These are phyloP conservation scores for Dreissena polymorpha DNA, from an alignment of 1,140 invertebrate species.

Conservation along the genomic window DNA sequence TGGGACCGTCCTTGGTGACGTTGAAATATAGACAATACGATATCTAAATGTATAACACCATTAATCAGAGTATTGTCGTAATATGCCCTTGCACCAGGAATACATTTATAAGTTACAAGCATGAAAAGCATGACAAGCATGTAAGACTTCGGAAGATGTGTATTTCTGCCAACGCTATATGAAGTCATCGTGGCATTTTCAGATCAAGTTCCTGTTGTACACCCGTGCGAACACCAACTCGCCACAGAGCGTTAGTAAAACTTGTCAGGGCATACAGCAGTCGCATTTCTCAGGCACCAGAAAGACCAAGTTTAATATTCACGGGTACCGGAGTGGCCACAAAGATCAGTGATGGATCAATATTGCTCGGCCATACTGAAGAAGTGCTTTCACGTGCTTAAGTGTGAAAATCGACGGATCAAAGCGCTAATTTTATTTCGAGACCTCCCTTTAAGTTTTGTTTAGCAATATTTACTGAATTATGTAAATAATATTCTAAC, in stretches of 20 bases:
- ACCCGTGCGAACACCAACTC: slow-evolving; percentile 53
- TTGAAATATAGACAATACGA: too few species aligned
- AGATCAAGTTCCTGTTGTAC: slow-evolving; percentile 57
- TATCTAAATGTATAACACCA: too few species aligned
- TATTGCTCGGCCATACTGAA: slow-evolving; percentile 90
- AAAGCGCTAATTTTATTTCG: not conserved
- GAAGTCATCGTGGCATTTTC: not conserved
- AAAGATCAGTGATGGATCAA: slow-evolving; percentile 94
- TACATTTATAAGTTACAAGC: too few species aligned
- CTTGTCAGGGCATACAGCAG: slow-evolving; percentile 70
- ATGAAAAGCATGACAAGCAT: not conserved
- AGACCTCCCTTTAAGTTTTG: not conserved
- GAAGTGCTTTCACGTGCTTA: not conserved
- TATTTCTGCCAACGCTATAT: not conserved
- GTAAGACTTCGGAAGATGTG: not conserved
- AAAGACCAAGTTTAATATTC: slow-evolving; percentile 90
- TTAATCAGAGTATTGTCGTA: too few species aligned
- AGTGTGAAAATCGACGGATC: not conserved
- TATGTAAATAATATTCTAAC: too few species aligned
- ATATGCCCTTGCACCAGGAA: too few species aligned
- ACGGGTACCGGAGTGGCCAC: slow-evolving; percentile 95
- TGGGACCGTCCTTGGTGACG: too few species aligned
- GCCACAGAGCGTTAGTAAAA: slow-evolving; percentile 35
- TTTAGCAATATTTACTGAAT: not conserved
- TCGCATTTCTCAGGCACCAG: slow-evolving; percentile 59